Percentiles rank a stretch among this genome's conserved stretches.
Evolutionary conservation across 2,888 invertebrate species (phyloP).

Genomic region (Lordiphosa fenestrarum): DNA sequence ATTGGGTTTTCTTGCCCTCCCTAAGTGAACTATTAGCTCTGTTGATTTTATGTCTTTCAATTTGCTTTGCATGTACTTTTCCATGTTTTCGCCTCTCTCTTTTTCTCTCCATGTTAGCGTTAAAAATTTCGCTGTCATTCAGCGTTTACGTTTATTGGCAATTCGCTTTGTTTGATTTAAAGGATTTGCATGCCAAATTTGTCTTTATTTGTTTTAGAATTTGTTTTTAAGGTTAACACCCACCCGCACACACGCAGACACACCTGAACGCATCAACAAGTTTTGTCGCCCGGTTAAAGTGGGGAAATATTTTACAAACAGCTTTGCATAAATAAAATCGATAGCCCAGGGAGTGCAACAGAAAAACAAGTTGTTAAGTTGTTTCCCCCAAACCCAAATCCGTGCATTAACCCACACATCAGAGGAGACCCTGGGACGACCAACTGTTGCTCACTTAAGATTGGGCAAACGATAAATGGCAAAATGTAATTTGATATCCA

Average conservation of each 20-base stretch:
- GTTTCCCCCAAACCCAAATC: constrained; percentile 35
- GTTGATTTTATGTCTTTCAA: constrained; percentile 75
- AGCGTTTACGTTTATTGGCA: constrained; percentile 63
- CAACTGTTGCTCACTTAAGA: constrained; percentile 30
- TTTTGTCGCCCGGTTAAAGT: constrained; percentile 47
- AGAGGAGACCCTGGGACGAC: constrained; percentile 11
- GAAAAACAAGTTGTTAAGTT: constrained; percentile 42
- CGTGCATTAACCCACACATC: constrained; percentile 50
- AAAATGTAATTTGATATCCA: background rate
- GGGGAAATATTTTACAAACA: constrained; percentile 44
- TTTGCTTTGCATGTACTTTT: constrained; percentile 51
- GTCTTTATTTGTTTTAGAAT: constrained; percentile 58
- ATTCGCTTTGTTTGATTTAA: constrained; percentile 68
- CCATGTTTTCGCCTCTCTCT: constrained; percentile 20
- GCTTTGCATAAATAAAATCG: constrained; percentile 51
- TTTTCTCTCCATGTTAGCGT: constrained; percentile 3
- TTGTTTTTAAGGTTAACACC: constrained; percentile 15
- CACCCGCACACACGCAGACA: constrained; percentile 19
- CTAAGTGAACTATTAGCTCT: constrained; percentile 73
- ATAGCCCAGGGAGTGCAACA: constrained; percentile 30
- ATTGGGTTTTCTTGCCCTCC: constrained; percentile 28
- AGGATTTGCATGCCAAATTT: constrained; percentile 72
- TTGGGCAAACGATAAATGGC: too few species aligned
- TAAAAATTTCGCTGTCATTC: constrained; percentile 54
- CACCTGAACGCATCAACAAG: constrained; percentile 30